phyloP scores from a whole-genome alignment of 2,888 invertebrate species.

The Actias luna region DNA sequence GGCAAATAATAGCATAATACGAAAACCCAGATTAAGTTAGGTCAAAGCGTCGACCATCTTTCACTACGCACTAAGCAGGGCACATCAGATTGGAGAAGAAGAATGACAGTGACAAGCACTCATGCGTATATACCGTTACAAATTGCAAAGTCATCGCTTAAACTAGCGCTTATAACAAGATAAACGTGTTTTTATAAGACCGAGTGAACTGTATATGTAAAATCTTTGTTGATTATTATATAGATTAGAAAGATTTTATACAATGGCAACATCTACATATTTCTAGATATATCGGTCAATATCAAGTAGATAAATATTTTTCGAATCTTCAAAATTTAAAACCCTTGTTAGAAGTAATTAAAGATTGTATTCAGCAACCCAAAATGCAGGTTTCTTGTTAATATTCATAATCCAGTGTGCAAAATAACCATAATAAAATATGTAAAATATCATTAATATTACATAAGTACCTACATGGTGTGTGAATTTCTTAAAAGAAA shows the following conservation, averaged over 20 bases:
- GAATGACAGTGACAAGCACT: background rate
- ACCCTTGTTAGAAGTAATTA: no score
- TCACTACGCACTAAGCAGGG: slow-evolving; percentile 2
- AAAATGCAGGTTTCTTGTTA: no score
- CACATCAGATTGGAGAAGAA: background rate
- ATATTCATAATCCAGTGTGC: no score
- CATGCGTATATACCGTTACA: background rate
- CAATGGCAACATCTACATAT: no score
- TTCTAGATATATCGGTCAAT: no score
- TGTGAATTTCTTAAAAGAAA: no score
- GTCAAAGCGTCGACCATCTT: background rate
- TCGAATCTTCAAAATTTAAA: no score
- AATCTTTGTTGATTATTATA: background rate
- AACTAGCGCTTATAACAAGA: background rate
- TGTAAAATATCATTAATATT: no score
- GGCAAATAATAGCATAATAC: background rate
- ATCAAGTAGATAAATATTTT: no score
- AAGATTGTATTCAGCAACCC: no score
- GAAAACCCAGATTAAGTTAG: background rate
- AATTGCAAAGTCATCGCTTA: background rate
- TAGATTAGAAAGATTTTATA: background rate
- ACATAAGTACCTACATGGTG: no score
- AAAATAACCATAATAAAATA: no score
- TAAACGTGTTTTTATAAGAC: background rate
- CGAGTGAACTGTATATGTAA: background rate